phyloP scores from a whole-genome alignment of 2,113 vertebrate genomes.

The Origma solitaria region DNA sequence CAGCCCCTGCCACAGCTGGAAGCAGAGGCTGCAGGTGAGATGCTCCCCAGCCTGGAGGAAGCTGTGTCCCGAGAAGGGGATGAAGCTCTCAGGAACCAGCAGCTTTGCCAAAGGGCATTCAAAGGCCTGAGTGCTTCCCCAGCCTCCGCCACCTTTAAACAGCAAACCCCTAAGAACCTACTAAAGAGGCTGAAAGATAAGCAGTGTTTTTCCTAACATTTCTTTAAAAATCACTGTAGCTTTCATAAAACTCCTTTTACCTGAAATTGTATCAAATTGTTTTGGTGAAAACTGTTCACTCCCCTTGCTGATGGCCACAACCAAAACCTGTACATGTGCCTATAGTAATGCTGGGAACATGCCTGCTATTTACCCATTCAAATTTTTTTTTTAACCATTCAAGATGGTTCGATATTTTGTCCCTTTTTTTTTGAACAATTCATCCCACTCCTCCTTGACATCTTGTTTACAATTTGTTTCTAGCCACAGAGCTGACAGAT shows the following conservation, averaged over 20 bases:
- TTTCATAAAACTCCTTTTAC: neutral
- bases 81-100: neutral
- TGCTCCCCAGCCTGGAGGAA: neutral
- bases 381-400: neutral
- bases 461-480: conserved; percentile 7
- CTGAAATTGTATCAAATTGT: neutral
- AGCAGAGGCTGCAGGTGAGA: neutral
- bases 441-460: neutral
- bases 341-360: neutral
- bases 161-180: neutral
- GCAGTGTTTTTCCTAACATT: neutral
- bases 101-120: neutral
- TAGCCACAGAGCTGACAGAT: neutral
- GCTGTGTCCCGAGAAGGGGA: accelerated
- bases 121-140: neutral
- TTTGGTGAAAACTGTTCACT: neutral
- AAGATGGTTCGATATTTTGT: neutral
- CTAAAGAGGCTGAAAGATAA: neutral
- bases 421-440: neutral
- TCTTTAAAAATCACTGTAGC: neutral
- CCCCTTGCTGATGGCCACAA: neutral
- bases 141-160: neutral
- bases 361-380: neutral
- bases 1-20: neutral
- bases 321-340: neutral